Base-by-base conservation (phyloP, 2,888 invertebrate genomes). In the Rhagonycha fulva region DNA sequence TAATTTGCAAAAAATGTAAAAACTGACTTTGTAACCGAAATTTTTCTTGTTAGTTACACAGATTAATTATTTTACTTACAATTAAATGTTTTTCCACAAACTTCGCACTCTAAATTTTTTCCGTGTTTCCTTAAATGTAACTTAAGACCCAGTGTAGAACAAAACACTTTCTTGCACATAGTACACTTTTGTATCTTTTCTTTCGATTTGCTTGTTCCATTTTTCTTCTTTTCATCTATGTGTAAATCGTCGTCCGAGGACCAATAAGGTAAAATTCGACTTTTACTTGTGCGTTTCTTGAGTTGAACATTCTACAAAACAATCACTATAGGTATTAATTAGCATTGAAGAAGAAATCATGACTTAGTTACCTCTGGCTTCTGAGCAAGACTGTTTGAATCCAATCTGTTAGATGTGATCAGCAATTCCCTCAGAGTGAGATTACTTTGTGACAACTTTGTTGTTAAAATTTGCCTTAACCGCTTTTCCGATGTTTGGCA, bases 121-220 rank as follows among this genome's bases (percentile, higher is more conserved):
- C 84, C 83, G 81, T 87, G 86, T 76, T 84, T 86, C 5, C 84
- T 32, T 63, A 83, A 79, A 80, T 87, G 87, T 23, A 81, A 80
- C 72, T 82, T 83, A 19, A 85, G 81, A 30, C 82, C 82, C 74
- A 81, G 81, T 69, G 84, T 82, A 60, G 81, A 82, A 68, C 80
- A 82, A 79, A 87, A 87, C 14, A 76, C 78, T 78, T 82, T 85
- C 1, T 79, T 80, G 80, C 87, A 87, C 32, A 84, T 80, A 2
- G 76, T 73, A 76, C 85, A 86, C 63, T 77, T 67, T 68, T 75
- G 68, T 75, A 77, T 77, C 14, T 66, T 63, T n/a, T 71, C 68
- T 71, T 77, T 68, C 24, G n/a, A 28, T 11, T 32, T 24, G 14
- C 19, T 28, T 19, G 62, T 23, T 23, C 12, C 74, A 67, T 32